Percentiles rank a stretch among this genome's conserved stretches.
phyloP scores from a whole-genome alignment of 2,113 vertebrate genomes.

The Noctilio leporinus region DNA sequence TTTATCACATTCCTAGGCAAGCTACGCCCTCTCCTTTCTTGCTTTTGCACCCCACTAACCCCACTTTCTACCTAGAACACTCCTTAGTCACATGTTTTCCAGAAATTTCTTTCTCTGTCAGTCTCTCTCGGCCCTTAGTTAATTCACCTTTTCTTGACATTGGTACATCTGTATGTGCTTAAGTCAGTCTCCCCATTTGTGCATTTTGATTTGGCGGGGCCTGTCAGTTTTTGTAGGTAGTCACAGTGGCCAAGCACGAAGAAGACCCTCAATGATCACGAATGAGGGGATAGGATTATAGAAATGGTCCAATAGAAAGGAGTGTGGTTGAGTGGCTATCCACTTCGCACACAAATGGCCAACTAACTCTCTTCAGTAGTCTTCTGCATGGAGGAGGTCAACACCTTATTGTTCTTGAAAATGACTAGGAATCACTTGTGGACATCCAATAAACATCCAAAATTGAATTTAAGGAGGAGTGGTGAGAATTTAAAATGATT shows the following conservation, averaged over 20 bases:
- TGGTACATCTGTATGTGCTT: background rate
- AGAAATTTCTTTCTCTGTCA: background rate
- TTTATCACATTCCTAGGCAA: no score
- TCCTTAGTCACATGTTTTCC: background rate
- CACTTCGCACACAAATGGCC: background rate
- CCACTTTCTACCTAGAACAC: background rate
- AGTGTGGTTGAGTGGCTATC: background rate
- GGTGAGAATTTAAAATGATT: background rate
- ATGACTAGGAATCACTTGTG: background rate
- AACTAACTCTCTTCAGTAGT: background rate
- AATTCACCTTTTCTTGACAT: background rate
- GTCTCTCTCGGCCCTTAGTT: background rate
- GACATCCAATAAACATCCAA: background rate
- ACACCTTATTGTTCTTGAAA: background rate
- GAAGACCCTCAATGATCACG: background rate
- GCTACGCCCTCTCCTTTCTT: background rate
- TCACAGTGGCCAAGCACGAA: background rate
- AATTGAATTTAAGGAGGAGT: background rate
- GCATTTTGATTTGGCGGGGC: background rate
- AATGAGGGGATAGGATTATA: background rate
- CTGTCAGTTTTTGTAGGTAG: background rate
- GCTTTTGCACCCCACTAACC: background rate
- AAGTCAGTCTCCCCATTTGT: background rate
- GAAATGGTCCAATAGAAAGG: background rate
- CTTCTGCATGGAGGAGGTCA: background rate